These are phyloP conservation scores for Sminthopsis crassicaudata DNA, from an alignment of 2,113 vertebrate genomes.

Conservation along the genomic window DNA sequence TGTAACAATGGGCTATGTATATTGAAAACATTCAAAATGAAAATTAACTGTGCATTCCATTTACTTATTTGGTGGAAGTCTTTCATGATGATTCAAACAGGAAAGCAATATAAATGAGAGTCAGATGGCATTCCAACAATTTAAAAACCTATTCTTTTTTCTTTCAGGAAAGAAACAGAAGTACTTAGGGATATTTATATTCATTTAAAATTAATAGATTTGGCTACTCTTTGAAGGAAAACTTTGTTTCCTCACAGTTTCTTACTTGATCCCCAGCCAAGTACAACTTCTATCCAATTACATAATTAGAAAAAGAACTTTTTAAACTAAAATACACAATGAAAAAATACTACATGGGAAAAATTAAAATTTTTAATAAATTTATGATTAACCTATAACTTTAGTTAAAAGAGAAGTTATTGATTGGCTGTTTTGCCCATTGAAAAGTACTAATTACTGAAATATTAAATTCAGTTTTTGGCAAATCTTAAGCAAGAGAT, in stretches of 20 bases:
- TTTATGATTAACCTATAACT: neutral
- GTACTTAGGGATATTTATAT: conserved; percentile 1
- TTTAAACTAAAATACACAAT: conserved; percentile 56
- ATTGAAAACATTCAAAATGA: conserved; percentile 41
- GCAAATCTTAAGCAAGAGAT: neutral
- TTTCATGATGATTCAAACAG: conserved; percentile 57
- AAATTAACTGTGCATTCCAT: conserved; percentile 59
- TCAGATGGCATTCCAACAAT: conserved; percentile 12
- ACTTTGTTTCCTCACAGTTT: neutral
- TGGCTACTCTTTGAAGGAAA: neutral
- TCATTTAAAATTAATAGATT: conserved; percentile 1
- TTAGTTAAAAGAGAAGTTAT: neutral
- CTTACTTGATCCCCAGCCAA: neutral
- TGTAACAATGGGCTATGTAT: conserved; percentile 29
- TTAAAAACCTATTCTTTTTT: conserved; percentile 2
- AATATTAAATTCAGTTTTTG: neutral
- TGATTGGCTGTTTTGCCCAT: neutral
- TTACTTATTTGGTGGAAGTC: conserved; percentile 49
- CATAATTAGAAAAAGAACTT: neutral
- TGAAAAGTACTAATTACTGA: neutral
- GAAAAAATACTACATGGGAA: conserved; percentile 35
- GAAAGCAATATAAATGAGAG: conserved; percentile 53
- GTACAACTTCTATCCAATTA: conserved; percentile 8
- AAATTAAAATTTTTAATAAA: neutral
- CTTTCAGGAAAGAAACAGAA: neutral